Evolutionary conservation across 1,140 invertebrate species (phyloP), one percentile per base, ranked within the genome.

Genomic region (Stenopsyche tienmushanensis): DNA sequence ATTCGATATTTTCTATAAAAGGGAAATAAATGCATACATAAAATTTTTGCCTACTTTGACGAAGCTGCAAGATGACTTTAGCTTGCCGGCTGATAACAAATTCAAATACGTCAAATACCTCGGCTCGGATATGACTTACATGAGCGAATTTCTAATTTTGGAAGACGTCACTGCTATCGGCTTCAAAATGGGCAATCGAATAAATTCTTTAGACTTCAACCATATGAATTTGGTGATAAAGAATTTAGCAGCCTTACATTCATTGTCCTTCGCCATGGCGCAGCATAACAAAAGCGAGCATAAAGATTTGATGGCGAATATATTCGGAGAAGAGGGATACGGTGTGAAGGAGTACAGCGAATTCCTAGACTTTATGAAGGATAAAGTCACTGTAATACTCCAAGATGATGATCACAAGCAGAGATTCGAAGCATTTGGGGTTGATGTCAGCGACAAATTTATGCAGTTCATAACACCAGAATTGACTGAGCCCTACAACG

Each of bases 181-280:
- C 1, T 86, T 81, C 64, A 73, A 73, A 9, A 84, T 84, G 78
- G 76, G 72, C 1, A 80, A 85, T 67, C 74, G 83, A 45, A 72
- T 76, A 18, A 74, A 76, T 53, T 82, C 82, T 1, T 66, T 86
- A 0, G 73, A 83, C 44, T 67, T 80, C 9, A 71, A 78, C 1
- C 78, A 81, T 60, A 72, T 82, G 1, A 77, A 78, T 18, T 62
- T 73, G 2, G 78, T 80, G 0, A 73, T 84, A 0, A 78, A 79
- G 18, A 77, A 78, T 15, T 68, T 85, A 15, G 84, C 83, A 0
- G 78, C 80, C n/a, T 83, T 83, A 68, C 84, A 85, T 67, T 83
- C 83, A 0, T 42, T 75, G 0, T 75, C 77, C 10, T 67, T 63
- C 45, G 26, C 24, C 10, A 24, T 67, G 26, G 57, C 57, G 23